Conservation (phyloP, 2,888 invertebrate genomes). For the Lasioglossum malachurum region DNA sequence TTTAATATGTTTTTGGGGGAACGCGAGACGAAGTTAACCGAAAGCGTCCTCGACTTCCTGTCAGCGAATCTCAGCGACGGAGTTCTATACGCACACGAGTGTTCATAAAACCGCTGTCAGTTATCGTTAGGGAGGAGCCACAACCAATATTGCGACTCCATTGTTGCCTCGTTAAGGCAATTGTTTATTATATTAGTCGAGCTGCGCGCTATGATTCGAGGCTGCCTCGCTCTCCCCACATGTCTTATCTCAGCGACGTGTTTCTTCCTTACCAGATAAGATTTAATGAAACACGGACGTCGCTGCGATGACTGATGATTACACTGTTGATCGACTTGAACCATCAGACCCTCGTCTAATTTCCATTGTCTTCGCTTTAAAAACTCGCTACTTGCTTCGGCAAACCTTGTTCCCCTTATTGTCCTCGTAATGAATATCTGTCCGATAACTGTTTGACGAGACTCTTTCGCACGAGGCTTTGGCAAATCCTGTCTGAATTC, state of each 20-base stretch:
- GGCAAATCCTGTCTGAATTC: neutral
- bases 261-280: constrained; percentile 51
- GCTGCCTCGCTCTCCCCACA: constrained; percentile 36
- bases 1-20: neutral
- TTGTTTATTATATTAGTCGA: constrained; percentile 75
- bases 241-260: constrained; percentile 51
- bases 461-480: neutral
- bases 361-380: neutral
- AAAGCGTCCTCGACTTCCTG: constrained; percentile 39
- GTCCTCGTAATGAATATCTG: neutral
- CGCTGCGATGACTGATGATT: constrained; percentile 49
- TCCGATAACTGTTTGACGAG: neutral
- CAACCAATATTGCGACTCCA: constrained; percentile 73
- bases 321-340: constrained; percentile 40
- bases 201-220: constrained; percentile 43
- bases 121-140: constrained; percentile 73
- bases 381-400: neutral
- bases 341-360: constrained; percentile 15
- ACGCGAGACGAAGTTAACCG: neutral
- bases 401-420: neutral
- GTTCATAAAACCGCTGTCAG: constrained; percentile 77
- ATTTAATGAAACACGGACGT: constrained; percentile 58
- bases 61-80: constrained; percentile 28
- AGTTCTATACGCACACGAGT: constrained; percentile 42
- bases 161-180: constrained; percentile 78